phyloP scores from a whole-genome alignment of 2,113 vertebrate species.

The Puntigrus tetrazona region DNA sequence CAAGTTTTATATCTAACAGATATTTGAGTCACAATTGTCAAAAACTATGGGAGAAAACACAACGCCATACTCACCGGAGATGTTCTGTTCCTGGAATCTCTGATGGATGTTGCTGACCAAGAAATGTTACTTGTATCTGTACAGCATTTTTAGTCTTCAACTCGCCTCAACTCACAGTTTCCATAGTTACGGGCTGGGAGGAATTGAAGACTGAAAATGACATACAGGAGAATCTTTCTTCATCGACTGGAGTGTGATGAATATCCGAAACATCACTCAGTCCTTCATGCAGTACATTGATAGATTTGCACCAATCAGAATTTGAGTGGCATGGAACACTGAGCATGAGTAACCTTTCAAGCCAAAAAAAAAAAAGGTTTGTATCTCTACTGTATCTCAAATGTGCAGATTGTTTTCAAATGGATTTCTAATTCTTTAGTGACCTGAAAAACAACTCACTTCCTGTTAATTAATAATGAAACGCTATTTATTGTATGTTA shows the following conservation, averaged over 20 bases:
- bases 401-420: not conserved
- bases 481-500: not conserved
- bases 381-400: not conserved
- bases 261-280: constrained; percentile 26
- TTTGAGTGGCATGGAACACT: not conserved
- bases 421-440: not conserved
- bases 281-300: not conserved
- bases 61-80: constrained; percentile 25
- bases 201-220: constrained; percentile 87
- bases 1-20: not conserved
- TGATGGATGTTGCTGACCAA: constrained; percentile 48
- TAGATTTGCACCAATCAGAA: not conserved
- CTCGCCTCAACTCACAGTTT: constrained; percentile 84
- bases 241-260: constrained; percentile 10
- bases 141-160: constrained; percentile 86
- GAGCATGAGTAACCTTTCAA: too few species aligned
- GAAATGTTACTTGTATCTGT: constrained; percentile 78
- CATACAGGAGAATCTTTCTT: constrained; percentile 78
- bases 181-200: constrained; percentile 83
- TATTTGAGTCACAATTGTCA: not conserved
- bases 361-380: not conserved
- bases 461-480: not conserved
- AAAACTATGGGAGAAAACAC: not conserved
- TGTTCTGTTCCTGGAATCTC: not conserved
- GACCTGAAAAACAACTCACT: not conserved